Conservation (phyloP, 2,888 invertebrate species). For the Ophion ellenae region DNA sequence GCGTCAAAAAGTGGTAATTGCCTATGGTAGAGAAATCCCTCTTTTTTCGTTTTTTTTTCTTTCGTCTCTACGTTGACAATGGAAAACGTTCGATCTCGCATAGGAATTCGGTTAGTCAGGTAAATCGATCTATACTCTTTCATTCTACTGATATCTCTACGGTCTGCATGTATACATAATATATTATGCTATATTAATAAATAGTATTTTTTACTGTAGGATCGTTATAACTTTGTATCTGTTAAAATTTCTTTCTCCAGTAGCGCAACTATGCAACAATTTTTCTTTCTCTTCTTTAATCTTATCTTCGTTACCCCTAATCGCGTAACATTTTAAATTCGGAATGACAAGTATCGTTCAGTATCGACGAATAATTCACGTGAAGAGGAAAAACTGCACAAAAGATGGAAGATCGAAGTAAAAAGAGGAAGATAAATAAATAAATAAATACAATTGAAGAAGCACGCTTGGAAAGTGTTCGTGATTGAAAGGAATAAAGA, state of each 20-base stretch:
- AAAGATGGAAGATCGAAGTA: slow-evolving; percentile 18
- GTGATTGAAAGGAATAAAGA: slow-evolving; percentile 20
- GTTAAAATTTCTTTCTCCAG: slow-evolving; percentile 71
- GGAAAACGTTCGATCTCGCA: slow-evolving; percentile 70
- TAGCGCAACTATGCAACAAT: slow-evolving; percentile 75
- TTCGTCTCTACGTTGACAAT: slow-evolving; percentile 47
- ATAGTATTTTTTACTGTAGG: slow-evolving; percentile 61
- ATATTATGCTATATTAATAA: slow-evolving; percentile 66
- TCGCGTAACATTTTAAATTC: slow-evolving; percentile 45
- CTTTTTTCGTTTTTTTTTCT: not conserved
- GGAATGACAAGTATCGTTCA: slow-evolving; percentile 26
- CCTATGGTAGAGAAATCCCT: slow-evolving; percentile 63
- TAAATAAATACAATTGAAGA: slow-evolving; percentile 61
- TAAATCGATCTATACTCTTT: slow-evolving; percentile 69
- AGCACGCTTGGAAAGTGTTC: slow-evolving; percentile 20
- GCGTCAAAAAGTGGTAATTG: slow-evolving; percentile 70
- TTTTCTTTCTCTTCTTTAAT: slow-evolving; percentile 64
- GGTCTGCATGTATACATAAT: slow-evolving; percentile 64
- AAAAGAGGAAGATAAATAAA: slow-evolving; percentile 27
- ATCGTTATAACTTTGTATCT: slow-evolving; percentile 72
- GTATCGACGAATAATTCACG: slow-evolving; percentile 25
- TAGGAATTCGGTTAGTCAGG: slow-evolving; percentile 73
- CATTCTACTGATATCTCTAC: slow-evolving; percentile 70
- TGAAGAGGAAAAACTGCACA: slow-evolving; percentile 13
- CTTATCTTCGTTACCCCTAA: slow-evolving; percentile 53